Percentiles rank a stretch among this genome's conserved stretches.
phyloP scores from a whole-genome alignment of 2,113 vertebrate genomes.

The Amia ocellicauda region DNA sequence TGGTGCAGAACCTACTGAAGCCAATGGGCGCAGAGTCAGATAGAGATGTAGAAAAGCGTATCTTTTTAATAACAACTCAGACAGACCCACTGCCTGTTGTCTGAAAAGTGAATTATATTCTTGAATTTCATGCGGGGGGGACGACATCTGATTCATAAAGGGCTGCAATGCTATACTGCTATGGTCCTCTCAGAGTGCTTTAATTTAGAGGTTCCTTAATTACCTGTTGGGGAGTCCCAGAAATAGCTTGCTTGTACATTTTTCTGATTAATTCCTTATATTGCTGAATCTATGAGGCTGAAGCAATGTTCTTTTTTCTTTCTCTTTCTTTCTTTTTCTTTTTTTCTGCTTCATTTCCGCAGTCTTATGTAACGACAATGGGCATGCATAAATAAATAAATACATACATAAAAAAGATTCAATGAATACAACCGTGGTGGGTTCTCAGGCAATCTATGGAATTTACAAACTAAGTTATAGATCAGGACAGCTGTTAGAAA shows the following conservation, averaged over 20 bases:
- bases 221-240: no score
- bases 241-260: no score
- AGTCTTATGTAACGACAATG: background rate
- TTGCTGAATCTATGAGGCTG: background rate
- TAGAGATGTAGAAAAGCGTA: background rate
- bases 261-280: no score
- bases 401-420: no score
- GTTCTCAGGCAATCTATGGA: background rate
- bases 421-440: background rate
- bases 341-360: no score
- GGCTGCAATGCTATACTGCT: no score
- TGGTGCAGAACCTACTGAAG: background rate
- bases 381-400: background rate
- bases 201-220: no score
- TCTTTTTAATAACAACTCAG: constrained; percentile 10
- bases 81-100: background rate
- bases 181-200: no score
- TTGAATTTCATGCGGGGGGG: no score
- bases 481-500: background rate
- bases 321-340: background rate
- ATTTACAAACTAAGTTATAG: constrained; percentile 1
- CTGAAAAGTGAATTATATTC: background rate
- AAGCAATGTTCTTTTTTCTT: background rate
- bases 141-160: no score
- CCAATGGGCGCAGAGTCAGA: no score